Evolutionary conservation across 2,797 vertebrate genomes (phyloP).

Genomic region (Epinephelus coioides): DNA sequence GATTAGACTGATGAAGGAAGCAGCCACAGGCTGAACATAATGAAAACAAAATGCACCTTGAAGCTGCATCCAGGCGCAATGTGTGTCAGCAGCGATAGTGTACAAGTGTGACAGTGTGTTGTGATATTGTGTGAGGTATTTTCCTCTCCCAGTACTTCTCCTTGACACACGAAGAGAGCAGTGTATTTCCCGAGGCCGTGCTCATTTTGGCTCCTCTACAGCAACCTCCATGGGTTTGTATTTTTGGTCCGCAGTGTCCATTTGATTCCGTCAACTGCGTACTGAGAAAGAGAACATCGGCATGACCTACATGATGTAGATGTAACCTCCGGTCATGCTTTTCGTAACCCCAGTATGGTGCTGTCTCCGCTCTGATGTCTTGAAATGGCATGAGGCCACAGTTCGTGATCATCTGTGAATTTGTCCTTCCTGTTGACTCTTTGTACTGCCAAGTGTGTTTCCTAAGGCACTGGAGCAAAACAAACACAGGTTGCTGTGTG

Average conservation of each 20-base stretch:
- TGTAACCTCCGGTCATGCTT: constrained; percentile 70
- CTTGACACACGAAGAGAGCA: constrained; percentile 52
- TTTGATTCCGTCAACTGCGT: constrained; percentile 63
- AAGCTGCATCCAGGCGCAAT: constrained; percentile 5
- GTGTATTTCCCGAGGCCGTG: constrained; percentile 44
- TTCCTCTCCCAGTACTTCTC: constrained; percentile 43
- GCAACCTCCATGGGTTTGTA: constrained; percentile 46
- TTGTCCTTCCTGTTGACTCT: constrained; percentile 56
- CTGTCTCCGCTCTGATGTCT: constrained; percentile 73
- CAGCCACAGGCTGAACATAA: constrained; percentile 33
- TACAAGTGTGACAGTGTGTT: constrained; percentile 35
- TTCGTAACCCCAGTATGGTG: constrained; percentile 54
- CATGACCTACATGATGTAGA: constrained; percentile 65
- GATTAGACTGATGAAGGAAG: constrained; percentile 65
- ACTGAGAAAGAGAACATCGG: constrained; percentile 67
- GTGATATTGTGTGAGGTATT: constrained; percentile 48
- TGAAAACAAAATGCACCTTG: constrained; percentile 35
- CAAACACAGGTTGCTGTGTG: constrained; percentile 40
- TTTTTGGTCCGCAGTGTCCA: constrained; percentile 65
- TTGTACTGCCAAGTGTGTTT: constrained; percentile 33
- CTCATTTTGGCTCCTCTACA: constrained; percentile 52
- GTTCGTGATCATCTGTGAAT: constrained; percentile 73
- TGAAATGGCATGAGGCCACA: constrained; percentile 80
- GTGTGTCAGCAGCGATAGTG: constrained; percentile 10
- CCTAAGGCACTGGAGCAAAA: constrained; percentile 31